Evolutionary conservation across 2,113 vertebrate species (phyloP), one percentile per base, ranked within the genome.

Genomic region (Anolis sagrei): DNA sequence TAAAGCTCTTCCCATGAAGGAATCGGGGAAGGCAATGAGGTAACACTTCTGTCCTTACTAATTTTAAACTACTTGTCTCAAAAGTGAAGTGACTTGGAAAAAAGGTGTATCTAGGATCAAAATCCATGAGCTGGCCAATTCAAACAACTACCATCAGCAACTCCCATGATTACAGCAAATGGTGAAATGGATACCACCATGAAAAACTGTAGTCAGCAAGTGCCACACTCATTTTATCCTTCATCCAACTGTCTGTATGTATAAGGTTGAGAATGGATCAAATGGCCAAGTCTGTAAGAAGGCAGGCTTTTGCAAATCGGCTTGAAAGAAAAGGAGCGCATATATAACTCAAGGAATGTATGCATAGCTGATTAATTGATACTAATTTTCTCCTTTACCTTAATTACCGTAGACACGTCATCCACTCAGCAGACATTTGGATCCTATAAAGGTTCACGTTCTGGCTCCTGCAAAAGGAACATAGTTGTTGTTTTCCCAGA

Each of bases 361-460:
- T 25, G 25, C 21, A 19, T 7, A 79, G 6, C 25, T 66, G 6
- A 10, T 29, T n/a, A n/a, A n/a, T 16, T 29, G 25, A 68, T 68
- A n/a, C 54, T 69, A 80, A 69, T 0, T 0, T 27, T 88, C 73
- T 88, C 70, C 64, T 90, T 87, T 94, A 95, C 93, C 93, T 94
- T 94, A 84, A 91, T 92, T 88, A 88, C 72, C 54, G 5, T 14
- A 77, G 86, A 90, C 21, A 91, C 94, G 81, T 91, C 27, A 0
- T 94, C 93, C 90, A 92, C 91, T 87, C 89, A 90, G 88, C 90
- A 27, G 83, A 87, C 92, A 93, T 94, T 51, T 89, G 93, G 92
- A 94, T 90, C 89, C 93, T 93, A 94, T 93, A 93, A 94, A 94
- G 91, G 85, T 93, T 89, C 85, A 80, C 84, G 87, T 4, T 58